Evolutionary conservation across 2,797 vertebrate genomes (phyloP).

Genomic region (Phylloscopus collybita): DNA sequence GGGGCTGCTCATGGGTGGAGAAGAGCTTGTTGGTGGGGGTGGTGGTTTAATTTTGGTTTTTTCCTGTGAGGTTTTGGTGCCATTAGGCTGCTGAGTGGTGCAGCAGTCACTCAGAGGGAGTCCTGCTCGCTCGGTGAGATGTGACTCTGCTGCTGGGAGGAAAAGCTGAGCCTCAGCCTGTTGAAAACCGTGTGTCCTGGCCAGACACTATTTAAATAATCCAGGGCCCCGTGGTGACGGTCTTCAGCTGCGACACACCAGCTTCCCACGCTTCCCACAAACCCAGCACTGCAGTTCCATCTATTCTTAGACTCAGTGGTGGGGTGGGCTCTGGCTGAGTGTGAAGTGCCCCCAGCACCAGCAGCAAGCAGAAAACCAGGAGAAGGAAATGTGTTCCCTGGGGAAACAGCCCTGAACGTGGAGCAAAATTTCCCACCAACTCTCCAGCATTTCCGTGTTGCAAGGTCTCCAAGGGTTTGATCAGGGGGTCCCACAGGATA

Average conservation of each 20-base stretch:
- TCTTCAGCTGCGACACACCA: not conserved
- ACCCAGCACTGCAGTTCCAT: not conserved
- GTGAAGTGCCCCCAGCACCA: rapidly evolving
- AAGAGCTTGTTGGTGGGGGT: not conserved
- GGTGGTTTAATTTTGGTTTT: not conserved
- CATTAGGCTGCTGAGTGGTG: not conserved
- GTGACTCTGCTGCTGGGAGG: rapidly evolving
- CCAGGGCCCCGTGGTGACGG: not conserved
- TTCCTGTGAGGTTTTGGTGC: not conserved
- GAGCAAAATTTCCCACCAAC: not conserved
- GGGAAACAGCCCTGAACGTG: not conserved
- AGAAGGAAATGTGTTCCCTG: not conserved
- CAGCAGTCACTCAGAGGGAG: rapidly evolving
- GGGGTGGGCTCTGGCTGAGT: not conserved
- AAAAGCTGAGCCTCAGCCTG: not conserved
- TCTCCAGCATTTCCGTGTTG: rapidly evolving
- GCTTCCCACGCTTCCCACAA: not conserved
- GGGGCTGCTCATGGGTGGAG: not conserved
- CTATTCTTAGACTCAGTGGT: not conserved
- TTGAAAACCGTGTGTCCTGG: not conserved
- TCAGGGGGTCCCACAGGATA: not conserved
- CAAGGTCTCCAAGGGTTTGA: not conserved
- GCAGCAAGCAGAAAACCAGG: not conserved
- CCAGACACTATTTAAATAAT: not conserved
- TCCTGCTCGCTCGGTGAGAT: rapidly evolving